Evolutionary conservation across 1,140 invertebrate species (phyloP), one percentile per base, ranked within the genome.

Genomic region (Apocrypta bakeri): DNA sequence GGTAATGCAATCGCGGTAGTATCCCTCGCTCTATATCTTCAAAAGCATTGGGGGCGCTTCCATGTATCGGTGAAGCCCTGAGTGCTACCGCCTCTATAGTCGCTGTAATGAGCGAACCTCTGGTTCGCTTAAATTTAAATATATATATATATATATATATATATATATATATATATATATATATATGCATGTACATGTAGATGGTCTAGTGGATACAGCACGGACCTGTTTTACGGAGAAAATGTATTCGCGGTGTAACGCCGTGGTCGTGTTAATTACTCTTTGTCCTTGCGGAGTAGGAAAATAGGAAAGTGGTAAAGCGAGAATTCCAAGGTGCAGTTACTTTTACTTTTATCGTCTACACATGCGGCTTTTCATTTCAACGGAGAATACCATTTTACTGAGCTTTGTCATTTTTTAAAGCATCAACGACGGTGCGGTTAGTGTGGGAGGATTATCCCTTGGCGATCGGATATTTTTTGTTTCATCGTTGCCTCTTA

Each of bases 351-450:
- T 56, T 56, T 56, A 17, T 17, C 48, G 3, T 7, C 6, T n/a
- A 56, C 48, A 17, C 17, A 14, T 6, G 12, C 2, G 21, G 24
- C 8, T 74, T 81, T 81, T 74, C 56, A 81, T 81, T 81, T 71
- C 42, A 9, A n/a, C 17, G n/a, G 40, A 21, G 71, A 82, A 77
- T 76, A 48, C 76, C 64, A 82, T 82, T 77, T 82, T 71, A 8
- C 42, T 17, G 21, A n/a, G 48, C 29, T 37, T 25, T 3, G 37
- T 24, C 21, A n/a, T n/a, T 48, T 69, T 72, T 78, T 76, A n/a
- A 29, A 14, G 56, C 21, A 17, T 2, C 6, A 4, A 31, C n/a
- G 33, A 1, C 11, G 63, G 37, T n/a, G 61, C 61, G 61, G 37
- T 37, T 17, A 17, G 56, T n/a, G 25, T 17, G 8, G 9, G n/a